phyloP scores from a whole-genome alignment of 1,140 invertebrate genomes.

The Aphelinus atriplicis region DNA sequence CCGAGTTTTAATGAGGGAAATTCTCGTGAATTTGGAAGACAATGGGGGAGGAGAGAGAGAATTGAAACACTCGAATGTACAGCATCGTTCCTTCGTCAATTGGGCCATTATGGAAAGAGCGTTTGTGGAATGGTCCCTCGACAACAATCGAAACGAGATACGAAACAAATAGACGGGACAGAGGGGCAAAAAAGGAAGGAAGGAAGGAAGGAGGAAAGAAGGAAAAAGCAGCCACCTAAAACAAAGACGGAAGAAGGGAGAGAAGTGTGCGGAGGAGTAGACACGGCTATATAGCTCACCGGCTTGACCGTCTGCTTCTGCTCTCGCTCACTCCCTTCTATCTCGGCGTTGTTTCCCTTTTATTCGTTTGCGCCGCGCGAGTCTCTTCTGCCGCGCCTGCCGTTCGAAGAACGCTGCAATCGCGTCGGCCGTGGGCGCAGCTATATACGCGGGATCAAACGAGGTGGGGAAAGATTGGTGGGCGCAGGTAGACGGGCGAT shows the following conservation, averaged over 20 bases:
- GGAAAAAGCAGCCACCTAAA: conserved; percentile 16
- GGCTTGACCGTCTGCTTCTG: neutral
- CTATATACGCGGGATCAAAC: neutral
- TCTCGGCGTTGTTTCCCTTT: neutral
- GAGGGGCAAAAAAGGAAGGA: conserved; percentile 2
- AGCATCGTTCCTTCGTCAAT: neutral
- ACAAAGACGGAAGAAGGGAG: conserved; percentile 20
- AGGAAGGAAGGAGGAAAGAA: conserved; percentile 4
- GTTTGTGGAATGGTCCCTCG: conserved; percentile 9
- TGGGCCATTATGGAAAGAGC: conserved; percentile 15
- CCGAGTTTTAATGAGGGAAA: no score
- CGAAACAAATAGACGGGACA: no score
- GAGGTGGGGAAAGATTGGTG: neutral
- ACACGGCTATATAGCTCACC: neutral
- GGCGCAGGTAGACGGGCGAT: conserved; percentile 14
- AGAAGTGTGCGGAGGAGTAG: conserved; percentile 29
- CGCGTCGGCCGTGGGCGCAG: neutral
- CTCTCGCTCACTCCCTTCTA: neutral
- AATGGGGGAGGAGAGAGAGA: no score
- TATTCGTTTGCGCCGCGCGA: neutral
- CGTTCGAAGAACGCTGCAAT: neutral
- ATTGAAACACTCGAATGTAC: no score
- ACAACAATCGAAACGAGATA: conserved; percentile 10
- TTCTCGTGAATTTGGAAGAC: no score
- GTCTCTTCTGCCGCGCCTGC: no score